phyloP scores from a whole-genome alignment of 2,888 invertebrate genomes.

The Euphydryas editha region DNA sequence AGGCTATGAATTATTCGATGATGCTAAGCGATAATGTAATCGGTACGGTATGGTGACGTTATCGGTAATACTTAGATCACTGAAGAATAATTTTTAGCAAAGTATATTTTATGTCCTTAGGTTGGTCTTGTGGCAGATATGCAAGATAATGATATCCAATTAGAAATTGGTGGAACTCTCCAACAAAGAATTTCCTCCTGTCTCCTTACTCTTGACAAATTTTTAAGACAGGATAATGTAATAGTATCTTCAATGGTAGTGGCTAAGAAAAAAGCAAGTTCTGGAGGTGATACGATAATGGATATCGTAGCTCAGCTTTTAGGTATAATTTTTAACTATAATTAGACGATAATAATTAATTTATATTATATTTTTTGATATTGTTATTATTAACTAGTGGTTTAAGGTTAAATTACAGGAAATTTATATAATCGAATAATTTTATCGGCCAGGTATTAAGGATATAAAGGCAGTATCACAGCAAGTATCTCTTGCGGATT shows the following conservation, averaged over 20 bases:
- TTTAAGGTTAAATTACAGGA: no score
- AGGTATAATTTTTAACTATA: slow-evolving; percentile 61
- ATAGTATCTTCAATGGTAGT: slow-evolving; percentile 93
- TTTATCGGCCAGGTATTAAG: slow-evolving; percentile 78
- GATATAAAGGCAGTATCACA: slow-evolving; percentile 66
- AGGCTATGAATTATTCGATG: background rate
- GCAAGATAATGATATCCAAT: slow-evolving; percentile 87
- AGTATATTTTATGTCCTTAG: slow-evolving; percentile 46
- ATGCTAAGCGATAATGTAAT: no score
- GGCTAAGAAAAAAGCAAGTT: slow-evolving; percentile 89
- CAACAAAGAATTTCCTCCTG: slow-evolving; percentile 94
- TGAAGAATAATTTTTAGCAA: background rate
- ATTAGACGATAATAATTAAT: background rate
- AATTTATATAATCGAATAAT: background rate
- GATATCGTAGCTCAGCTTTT: slow-evolving; percentile 88
- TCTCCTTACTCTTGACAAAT: slow-evolving; percentile 87
- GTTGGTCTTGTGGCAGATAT: slow-evolving; percentile 91
- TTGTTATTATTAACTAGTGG: no score
- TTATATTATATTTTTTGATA: no score
- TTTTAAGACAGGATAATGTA: slow-evolving; percentile 88
- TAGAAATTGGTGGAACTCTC: slow-evolving; percentile 90
- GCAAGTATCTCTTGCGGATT: slow-evolving; percentile 91
- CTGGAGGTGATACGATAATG: slow-evolving; percentile 86
- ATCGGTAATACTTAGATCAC: no score
- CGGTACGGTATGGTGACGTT: no score